Evolutionary conservation across 2,888 invertebrate species (phyloP), one percentile per base, ranked within the genome.

Genomic region (Linnaemya vulpina): DNA sequence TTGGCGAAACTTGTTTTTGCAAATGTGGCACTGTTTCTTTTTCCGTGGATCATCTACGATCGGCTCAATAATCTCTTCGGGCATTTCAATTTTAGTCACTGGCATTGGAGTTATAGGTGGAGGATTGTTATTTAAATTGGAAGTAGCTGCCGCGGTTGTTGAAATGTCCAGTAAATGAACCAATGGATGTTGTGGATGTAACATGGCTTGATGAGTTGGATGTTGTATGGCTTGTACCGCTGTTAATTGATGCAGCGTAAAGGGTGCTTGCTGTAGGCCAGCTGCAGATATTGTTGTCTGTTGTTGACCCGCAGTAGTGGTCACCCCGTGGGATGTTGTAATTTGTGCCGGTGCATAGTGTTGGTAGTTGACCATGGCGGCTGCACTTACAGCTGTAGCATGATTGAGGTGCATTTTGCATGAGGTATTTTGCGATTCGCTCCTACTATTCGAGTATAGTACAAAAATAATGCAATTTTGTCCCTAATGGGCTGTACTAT

Each of bases 1-100:
- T 68, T 91, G 91, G 20, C 91, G 89, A 88, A 91, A 91, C 83
- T 91, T 91, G 77, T 91, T 91, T 86, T 91, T 91, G 88, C 91
- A 91, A 84, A 91, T 90, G 90, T 90, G 91, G 89, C 91, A 91
- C 87, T 91, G 89, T 84, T 91, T 91, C 87, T 91, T 91, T 74
- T 91, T 91, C 15, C 91, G 91, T 38, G 91, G 91, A 90, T 91
- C 91, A 35, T 91, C 91, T 25, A 90, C 87, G 58, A 88, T 83
- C 43, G 89, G 89, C 58, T 90, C 90, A 74, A 88, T 89, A 51
- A 88, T 89, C 67, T 91, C 89, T 43, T 90, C 90, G 75, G 90
- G 90, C 38, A 90, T 89, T 83, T 91, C 91, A 63, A 91, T 88
- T 63, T 91, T 91, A 46, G 85, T 85, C 11, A 85, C 71, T 58